Percentiles rank a stretch among this genome's conserved stretches.
Evolutionary conservation across 64 coral and sea anemone genomes (phyloP).

Genomic region (Actinia tenebrosa): DNA sequence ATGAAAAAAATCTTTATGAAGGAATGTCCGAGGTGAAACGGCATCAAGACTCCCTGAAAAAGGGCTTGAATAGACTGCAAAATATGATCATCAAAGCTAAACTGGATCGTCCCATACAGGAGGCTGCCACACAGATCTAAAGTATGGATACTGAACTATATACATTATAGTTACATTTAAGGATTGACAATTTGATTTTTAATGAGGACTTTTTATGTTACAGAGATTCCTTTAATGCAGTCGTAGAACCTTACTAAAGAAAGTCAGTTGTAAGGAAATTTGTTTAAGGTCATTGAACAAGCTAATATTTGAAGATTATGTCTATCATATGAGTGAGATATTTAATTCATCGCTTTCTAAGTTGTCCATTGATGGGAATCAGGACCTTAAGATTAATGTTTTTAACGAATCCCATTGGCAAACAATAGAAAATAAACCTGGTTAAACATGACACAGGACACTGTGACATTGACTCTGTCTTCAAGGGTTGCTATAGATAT

Average conservation of each 20-base stretch:
- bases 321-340: background rate
- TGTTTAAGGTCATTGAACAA: slow-evolving; percentile 2
- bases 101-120: slow-evolving; percentile 48
- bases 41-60: slow-evolving; percentile 96
- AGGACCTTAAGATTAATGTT: background rate
- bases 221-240: background rate
- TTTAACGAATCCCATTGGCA: background rate
- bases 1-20: slow-evolving; percentile 96
- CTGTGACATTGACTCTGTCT: background rate
- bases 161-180: background rate
- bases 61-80: slow-evolving; percentile 87
- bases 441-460: background rate
- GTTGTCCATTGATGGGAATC: slow-evolving; percentile 1
- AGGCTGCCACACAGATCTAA: background rate
- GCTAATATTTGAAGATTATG: background rate
- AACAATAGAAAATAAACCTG: background rate
- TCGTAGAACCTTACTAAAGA: slow-evolving; percentile 7
- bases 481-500: background rate
- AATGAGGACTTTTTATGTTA: background rate
- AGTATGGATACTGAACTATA: background rate
- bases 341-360: background rate
- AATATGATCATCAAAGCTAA: slow-evolving; percentile 89
- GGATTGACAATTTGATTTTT: background rate
- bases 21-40: slow-evolving; percentile 98
- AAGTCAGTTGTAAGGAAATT: background rate